Evolutionary conservation across 2,113 vertebrate species (phyloP).

Genomic region (Hippocampus guttulatus): DNA sequence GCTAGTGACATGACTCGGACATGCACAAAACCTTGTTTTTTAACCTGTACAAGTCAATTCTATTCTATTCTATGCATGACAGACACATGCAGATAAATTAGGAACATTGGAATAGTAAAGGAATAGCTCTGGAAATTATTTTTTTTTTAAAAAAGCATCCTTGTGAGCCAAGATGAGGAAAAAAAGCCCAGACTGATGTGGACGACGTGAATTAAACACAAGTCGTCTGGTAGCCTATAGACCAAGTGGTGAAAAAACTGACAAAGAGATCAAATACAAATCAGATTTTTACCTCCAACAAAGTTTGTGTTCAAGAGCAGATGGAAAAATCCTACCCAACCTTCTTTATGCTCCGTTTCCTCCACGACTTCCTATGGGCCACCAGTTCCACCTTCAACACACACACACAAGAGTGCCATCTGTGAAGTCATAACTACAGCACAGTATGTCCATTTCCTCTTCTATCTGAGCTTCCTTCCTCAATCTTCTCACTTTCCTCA

Average conservation of each 20-base stretch:
- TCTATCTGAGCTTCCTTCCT: constrained; percentile 48
- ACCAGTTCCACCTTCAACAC: constrained; percentile 33
- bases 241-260: constrained; percentile 19
- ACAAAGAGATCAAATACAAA: constrained; percentile 34
- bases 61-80: constrained; percentile 4
- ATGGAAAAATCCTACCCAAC: neutral
- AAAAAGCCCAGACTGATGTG: constrained; percentile 25
- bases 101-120: no score
- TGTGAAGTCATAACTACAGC: constrained; percentile 48
- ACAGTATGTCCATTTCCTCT: constrained; percentile 38
- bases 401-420: constrained; percentile 32
- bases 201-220: constrained; percentile 35
- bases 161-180: constrained; percentile 33
- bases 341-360: constrained; percentile 32
- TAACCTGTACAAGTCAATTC: no score
- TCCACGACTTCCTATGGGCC: constrained; percentile 41
- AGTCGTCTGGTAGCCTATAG: constrained; percentile 22
- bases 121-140: no score
- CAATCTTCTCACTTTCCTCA: constrained; percentile 17
- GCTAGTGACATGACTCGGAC: no score
- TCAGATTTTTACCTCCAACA: constrained; percentile 4
- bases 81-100: constrained; percentile 45
- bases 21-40: no score
- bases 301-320: neutral
- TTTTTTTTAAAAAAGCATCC: neutral